Percentiles rank a stretch among this genome's conserved stretches.
These are phyloP conservation scores for Rhamphomyia laevipes DNA, from an alignment of 2,888 invertebrate genomes.

Conservation along the genomic window DNA sequence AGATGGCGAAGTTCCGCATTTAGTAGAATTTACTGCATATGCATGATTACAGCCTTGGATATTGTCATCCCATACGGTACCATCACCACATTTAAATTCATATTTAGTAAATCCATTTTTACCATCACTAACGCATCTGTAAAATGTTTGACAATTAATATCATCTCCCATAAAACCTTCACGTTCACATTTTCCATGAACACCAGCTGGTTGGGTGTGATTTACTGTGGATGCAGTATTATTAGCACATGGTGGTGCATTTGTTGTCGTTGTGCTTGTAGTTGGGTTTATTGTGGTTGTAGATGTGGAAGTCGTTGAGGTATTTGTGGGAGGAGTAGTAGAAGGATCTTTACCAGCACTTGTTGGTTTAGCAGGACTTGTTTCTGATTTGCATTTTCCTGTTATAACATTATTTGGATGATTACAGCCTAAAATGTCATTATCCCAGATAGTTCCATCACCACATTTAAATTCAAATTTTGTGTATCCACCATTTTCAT, in stretches of 20 bases:
- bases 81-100: conserved; percentile 52
- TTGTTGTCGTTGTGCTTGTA: conserved; percentile 14
- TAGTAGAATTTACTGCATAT: conserved; percentile 25
- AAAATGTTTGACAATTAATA: conserved; percentile 49
- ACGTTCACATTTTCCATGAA: conserved; percentile 32
- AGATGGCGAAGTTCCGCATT: not conserved
- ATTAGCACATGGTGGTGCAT: not conserved
- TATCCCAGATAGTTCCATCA: conserved; percentile 52
- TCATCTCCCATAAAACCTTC: conserved; percentile 30
- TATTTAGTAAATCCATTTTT: conserved; percentile 46
- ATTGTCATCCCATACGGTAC: conserved; percentile 48
- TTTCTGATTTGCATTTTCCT: conserved; percentile 17
- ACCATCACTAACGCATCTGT: conserved; percentile 53
- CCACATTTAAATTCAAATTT: conserved; percentile 54
- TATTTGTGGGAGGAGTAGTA: conserved; percentile 15
- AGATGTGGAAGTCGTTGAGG: conserved; percentile 4
- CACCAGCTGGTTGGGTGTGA: conserved; percentile 14
- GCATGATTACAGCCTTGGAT: conserved; percentile 36
- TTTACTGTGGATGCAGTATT: no score
- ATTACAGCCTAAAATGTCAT: conserved; percentile 33
- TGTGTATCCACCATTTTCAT: conserved; percentile 45
- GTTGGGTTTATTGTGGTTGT: conserved; percentile 5
- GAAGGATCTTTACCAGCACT: conserved; percentile 2
- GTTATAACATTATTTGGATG: conserved; percentile 22
- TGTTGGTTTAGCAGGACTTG: not conserved